Evolutionary conservation across 2,113 vertebrate species (phyloP).

Genomic region (Anarrhichthys ocellatus): DNA sequence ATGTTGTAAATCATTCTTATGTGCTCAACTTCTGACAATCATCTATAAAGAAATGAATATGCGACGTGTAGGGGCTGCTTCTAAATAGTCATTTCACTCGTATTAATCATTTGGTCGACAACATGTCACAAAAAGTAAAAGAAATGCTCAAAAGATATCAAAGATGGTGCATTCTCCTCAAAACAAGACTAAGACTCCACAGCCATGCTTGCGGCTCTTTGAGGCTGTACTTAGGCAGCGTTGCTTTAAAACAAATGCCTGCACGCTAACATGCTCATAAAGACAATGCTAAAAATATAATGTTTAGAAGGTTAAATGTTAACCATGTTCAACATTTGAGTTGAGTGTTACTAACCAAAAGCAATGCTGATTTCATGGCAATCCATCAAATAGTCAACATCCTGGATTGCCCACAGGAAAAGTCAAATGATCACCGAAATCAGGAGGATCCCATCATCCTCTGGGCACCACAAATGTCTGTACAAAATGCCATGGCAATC

Average conservation of each 20-base stretch:
- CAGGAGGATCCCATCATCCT: no score
- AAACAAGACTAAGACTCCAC: background rate
- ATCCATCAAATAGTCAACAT: background rate
- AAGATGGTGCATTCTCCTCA: background rate
- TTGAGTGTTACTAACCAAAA: background rate
- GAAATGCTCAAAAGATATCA: background rate
- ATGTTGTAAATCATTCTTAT: conserved; percentile 32
- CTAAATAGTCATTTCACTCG: background rate
- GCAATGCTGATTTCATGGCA: background rate
- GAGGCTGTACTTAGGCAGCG: background rate
- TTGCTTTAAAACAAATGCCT: background rate
- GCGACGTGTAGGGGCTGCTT: background rate
- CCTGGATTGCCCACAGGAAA: background rate
- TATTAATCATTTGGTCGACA: background rate
- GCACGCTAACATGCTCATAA: background rate
- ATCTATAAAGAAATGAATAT: background rate
- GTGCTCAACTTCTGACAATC: background rate
- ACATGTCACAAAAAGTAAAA: background rate
- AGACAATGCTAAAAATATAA: background rate
- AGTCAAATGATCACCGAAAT: no score
- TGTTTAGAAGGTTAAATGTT: background rate
- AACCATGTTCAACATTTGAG: no score
- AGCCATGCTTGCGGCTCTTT: background rate
- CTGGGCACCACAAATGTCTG: background rate
- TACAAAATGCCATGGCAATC: no score